Evolutionary conservation across 37 sponge, comb jelly and placozoan genomes (phyloP).

Genomic region (Aplysina aerophoba): DNA sequence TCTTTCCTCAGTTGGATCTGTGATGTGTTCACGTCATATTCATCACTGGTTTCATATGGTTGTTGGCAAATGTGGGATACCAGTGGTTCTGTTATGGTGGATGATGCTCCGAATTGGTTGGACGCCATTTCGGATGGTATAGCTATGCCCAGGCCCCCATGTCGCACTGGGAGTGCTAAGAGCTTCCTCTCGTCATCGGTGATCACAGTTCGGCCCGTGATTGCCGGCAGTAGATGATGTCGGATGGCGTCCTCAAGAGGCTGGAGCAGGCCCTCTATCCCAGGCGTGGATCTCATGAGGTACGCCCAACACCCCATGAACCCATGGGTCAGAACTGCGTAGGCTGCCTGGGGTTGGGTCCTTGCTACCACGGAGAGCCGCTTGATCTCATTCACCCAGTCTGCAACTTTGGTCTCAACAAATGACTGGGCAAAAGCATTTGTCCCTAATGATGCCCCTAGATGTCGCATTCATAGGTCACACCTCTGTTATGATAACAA

Average conservation of each 20-base stretch:
- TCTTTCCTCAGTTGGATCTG: slow-evolving; percentile 29
- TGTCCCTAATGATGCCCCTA: no score
- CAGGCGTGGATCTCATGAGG: neutral
- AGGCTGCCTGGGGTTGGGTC: slow-evolving; percentile 22
- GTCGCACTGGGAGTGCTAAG: slow-evolving; percentile 21
- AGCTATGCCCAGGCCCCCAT: slow-evolving; percentile 20
- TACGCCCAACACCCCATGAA: slow-evolving; percentile 12
- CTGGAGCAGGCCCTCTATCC: slow-evolving; percentile 22
- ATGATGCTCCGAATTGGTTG: neutral
- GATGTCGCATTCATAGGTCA: no score
- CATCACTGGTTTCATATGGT: neutral
- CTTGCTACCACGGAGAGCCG: slow-evolving; percentile 2
- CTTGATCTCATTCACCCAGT: slow-evolving; percentile 19
- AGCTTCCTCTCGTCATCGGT: slow-evolving; percentile 16
- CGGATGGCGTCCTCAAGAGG: slow-evolving; percentile 1
- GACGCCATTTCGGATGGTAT: slow-evolving; percentile 26
- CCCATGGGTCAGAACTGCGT: slow-evolving; percentile 25
- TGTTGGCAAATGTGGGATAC: slow-evolving; percentile 5
- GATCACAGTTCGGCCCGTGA: slow-evolving; percentile 15
- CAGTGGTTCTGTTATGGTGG: slow-evolving; percentile 22
- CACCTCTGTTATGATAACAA: no score
- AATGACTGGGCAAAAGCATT: slow-evolving; percentile 6
- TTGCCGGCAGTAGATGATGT: slow-evolving; percentile 19
- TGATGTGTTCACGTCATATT: slow-evolving; percentile 1
- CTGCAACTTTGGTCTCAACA: slow-evolving; percentile 4